phyloP scores from a whole-genome alignment of 2,797 vertebrate genomes.

The Salmo trutta region DNA sequence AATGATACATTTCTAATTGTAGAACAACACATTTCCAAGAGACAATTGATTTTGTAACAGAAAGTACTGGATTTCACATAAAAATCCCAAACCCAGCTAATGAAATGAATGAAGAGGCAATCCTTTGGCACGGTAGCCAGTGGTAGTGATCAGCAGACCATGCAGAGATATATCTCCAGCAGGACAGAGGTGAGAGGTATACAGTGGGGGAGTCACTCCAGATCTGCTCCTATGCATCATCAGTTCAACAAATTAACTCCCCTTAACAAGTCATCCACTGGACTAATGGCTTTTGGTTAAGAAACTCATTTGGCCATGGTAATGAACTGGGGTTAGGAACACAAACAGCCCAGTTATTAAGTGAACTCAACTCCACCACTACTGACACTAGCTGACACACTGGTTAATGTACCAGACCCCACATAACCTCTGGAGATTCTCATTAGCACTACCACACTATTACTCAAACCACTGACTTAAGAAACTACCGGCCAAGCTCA shows the following conservation, averaged over 20 bases:
- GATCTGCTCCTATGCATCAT: conserved; percentile 71
- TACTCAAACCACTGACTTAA: conserved; percentile 69
- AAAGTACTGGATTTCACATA: neutral
- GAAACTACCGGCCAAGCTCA: conserved; percentile 68
- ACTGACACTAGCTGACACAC: conserved; percentile 53
- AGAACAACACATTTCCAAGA: neutral
- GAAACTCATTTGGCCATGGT: conserved; percentile 73
- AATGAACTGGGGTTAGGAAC: conserved; percentile 72
- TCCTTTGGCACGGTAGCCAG: conserved; percentile 13
- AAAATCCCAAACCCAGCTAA: neutral
- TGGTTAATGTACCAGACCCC: conserved; percentile 52
- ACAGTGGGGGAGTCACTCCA: conserved; percentile 53
- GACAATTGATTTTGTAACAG: neutral
- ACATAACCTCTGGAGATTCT: conserved; percentile 50
- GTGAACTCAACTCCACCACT: conserved; percentile 59
- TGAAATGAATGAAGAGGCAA: neutral
- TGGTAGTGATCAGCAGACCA: conserved; percentile 35
- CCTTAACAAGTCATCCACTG: conserved; percentile 64
- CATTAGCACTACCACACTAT: conserved; percentile 58
- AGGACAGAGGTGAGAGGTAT: conserved; percentile 46
- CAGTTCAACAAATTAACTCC: conserved; percentile 71
- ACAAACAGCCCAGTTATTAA: conserved; percentile 76
- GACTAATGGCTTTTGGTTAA: conserved; percentile 70
- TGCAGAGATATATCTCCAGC: conserved; percentile 31
- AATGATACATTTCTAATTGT: neutral